Conservation (phyloP, 2,888 invertebrate genomes). For the Candidula unifasciata region DNA sequence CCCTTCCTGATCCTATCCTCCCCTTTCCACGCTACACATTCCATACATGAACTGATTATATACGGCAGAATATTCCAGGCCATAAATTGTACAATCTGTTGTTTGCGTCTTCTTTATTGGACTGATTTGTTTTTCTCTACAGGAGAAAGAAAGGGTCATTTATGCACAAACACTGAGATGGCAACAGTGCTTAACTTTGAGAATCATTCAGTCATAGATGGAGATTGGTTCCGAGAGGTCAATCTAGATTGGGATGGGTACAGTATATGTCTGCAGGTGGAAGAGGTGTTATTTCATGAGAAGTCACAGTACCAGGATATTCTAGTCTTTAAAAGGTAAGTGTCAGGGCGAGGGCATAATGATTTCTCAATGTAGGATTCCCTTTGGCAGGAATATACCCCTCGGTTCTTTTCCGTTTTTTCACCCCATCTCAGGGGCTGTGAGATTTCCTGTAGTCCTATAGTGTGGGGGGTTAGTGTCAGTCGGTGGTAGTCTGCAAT, state of each 20-base stretch:
- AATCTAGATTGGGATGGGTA: conserved; percentile 80
- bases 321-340: conserved; percentile 75
- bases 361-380: background rate
- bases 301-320: conserved; percentile 76
- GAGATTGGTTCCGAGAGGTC: conserved; percentile 93
- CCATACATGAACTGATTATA: no score
- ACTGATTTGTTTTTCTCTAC: background rate
- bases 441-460: no score
- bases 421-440: no score
- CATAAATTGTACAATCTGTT: no score
- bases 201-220: conserved; percentile 41
- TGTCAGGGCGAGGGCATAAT: background rate
- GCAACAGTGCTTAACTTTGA: conserved; percentile 1
- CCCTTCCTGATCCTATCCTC: no score
- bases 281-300: conserved; percentile 73
- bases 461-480: no score
- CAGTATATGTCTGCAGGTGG: conserved; percentile 73
- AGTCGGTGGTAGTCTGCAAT: no score
- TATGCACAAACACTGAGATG: background rate
- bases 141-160: background rate
- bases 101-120: no score
- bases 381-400: background rate
- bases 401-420: no score
- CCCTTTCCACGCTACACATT: no score
- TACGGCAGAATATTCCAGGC: no score